Evolutionary conservation across 2,113 vertebrate genomes (phyloP), one percentile per base, ranked within the genome.

Genomic region (Oceanodroma tethys): DNA sequence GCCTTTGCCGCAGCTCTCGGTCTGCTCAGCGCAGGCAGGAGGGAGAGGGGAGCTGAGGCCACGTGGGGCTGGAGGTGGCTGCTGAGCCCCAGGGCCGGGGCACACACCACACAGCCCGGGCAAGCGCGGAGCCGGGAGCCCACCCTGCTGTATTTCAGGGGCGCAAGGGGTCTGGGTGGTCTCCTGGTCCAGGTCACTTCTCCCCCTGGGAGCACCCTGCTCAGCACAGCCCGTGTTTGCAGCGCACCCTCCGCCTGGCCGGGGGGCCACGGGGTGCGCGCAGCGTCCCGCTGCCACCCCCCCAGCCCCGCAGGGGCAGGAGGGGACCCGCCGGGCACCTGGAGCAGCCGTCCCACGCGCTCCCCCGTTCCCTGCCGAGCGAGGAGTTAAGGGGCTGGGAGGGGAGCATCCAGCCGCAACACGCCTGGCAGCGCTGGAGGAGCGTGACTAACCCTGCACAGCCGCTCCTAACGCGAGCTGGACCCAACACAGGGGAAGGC

Each of bases 71-170:
- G 34, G 38, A 65, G 45, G 15, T 3, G 7, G 30, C 63, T 59
- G 13, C 62, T 11, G 20, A 74, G 36, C 27, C 62, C 36, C 5
- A 8, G 22, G 21, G 16, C 48, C 2, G 0, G 21, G 36, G 18
- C 40, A 62, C 2, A 0, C 2, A 0, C 38, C 23, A 26, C 4
- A 0, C 27, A 50, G 38, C 38, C 25, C 5, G 7, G 22, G 27
- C 21, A 20, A 76, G 22, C 40, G 22, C 55, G 42, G 53, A 48
- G 47, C 26, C 70, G 65, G 55, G 9, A 86, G 17, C 45, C 12
- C 29, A 65, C 2, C 11, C 22, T 1, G 1, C 48, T 40, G 20
- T 5, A 14, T 14, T 23, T 43, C 34, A 13, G 34, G 40, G 14
- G 8, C 38, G 20, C 52, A 32, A 23, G 26, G 6, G 27, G 7